Conservation (phyloP, 2,797 vertebrate species). For the Galago senegalensis region DNA sequence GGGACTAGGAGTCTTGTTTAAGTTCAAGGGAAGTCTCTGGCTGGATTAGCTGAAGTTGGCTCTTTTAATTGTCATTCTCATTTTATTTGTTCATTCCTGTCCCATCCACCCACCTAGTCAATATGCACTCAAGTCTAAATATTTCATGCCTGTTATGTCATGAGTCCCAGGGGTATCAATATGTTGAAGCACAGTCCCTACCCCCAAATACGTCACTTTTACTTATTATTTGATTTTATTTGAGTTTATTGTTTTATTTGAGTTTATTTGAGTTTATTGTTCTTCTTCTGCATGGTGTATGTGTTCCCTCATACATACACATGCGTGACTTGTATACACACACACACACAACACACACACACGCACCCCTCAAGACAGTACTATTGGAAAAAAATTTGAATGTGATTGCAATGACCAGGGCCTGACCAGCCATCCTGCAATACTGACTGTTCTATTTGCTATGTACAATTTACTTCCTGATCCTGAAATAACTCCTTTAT, state of each 20-base stretch:
- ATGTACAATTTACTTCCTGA: background rate
- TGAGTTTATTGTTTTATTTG: too few relatives aligned
- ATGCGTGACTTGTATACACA: background rate
- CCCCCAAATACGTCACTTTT: background rate
- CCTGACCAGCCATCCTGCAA: background rate
- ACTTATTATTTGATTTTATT: background rate
- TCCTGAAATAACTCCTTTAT: constrained; percentile 4
- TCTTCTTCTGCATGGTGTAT: background rate
- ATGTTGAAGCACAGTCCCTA: background rate
- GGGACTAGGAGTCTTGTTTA: constrained; percentile 45
- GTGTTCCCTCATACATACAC: background rate
- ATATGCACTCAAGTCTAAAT: background rate
- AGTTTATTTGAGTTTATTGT: background rate
- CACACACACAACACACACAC: background rate
- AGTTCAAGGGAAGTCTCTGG: constrained; percentile 18
- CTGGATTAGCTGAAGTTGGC: background rate
- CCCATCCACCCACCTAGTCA: background rate
- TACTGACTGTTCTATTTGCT: background rate
- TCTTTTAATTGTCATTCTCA: background rate
- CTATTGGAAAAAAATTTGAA: background rate
- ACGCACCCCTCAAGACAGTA: background rate
- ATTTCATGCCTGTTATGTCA: background rate
- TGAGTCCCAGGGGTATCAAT: background rate
- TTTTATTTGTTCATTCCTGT: constrained; percentile 28
- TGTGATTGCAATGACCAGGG: background rate